phyloP scores from a whole-genome alignment of 92 coral and sea anemone species.

The Epizoanthus stellaris region DNA sequence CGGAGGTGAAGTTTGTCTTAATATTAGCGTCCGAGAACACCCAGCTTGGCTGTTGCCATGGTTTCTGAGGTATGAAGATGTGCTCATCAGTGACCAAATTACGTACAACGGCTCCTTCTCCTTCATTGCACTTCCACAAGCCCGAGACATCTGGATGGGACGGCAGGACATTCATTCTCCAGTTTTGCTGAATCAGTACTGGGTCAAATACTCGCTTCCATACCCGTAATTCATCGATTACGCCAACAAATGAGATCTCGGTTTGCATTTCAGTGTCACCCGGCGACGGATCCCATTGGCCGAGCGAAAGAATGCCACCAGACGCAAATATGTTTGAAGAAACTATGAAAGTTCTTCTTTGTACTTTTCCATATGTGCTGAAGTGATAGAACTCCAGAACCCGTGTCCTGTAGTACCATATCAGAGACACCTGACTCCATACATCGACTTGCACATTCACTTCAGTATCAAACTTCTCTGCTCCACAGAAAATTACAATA shows the following conservation, averaged over 20 bases:
- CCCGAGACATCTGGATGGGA: slow-evolving; percentile 80
- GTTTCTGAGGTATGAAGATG: slow-evolving; percentile 81
- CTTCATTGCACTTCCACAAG: slow-evolving; percentile 96
- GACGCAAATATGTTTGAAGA: slow-evolving; percentile 47
- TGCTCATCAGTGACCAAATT: slow-evolving; percentile 80
- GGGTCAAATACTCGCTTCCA: slow-evolving; percentile 97
- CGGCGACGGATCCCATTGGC: slow-evolving; percentile 74
- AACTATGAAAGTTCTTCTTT: slow-evolving; percentile 54
- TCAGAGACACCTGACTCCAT: slow-evolving; percentile 70
- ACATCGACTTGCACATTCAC: slow-evolving; percentile 24
- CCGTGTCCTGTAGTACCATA: slow-evolving; percentile 47
- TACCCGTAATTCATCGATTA: slow-evolving; percentile 92
- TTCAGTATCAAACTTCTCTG: slow-evolving; percentile 39
- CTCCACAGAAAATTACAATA: slow-evolving; percentile 48
- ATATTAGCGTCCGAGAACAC: slow-evolving; percentile 81
- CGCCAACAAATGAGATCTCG: slow-evolving; percentile 68
- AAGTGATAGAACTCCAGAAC: slow-evolving; percentile 58
- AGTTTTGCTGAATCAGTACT: slow-evolving; percentile 87
- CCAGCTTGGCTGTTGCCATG: slow-evolving; percentile 96
- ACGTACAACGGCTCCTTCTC: slow-evolving; percentile 76
- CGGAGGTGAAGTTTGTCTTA: slow-evolving; percentile 47
- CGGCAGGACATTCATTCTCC: slow-evolving; percentile 91
- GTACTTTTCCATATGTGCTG: slow-evolving; percentile 30
- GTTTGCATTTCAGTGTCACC: slow-evolving; percentile 59
- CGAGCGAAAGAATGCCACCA: slow-evolving; percentile 66